Evolutionary conservation across 2,888 invertebrate species (phyloP).

Genomic region (Caenorhabditis afra): DNA sequence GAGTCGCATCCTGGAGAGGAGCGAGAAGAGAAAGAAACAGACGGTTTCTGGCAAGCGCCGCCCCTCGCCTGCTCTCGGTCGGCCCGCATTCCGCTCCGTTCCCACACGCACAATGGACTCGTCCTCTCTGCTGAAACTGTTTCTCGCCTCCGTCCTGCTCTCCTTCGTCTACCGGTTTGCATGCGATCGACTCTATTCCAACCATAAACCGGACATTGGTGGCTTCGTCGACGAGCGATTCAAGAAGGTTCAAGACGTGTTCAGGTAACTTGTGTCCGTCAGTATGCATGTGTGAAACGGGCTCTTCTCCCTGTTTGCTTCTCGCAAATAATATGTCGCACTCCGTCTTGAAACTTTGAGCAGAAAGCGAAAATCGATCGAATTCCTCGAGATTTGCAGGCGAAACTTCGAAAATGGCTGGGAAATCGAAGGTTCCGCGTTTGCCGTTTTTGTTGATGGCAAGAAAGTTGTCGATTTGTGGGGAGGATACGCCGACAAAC

Average conservation of each 20-base stretch:
- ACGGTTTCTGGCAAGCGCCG: slow-evolving; percentile 49
- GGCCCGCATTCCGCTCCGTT: slow-evolving; percentile 34
- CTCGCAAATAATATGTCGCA: slow-evolving; percentile 17
- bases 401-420: slow-evolving; percentile 73
- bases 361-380: slow-evolving; percentile 6
- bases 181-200: slow-evolving; percentile 54
- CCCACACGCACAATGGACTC: slow-evolving; percentile 19
- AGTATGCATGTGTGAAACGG: slow-evolving; percentile 8
- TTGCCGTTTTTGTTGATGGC: slow-evolving; percentile 67
- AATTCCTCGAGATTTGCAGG: slow-evolving; percentile 48
- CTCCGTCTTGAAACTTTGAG: too few species aligned
- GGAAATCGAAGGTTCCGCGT: slow-evolving; percentile 70
- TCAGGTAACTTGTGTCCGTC: slow-evolving; percentile 51
- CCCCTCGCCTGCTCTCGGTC: slow-evolving; percentile 32
- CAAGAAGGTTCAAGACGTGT: slow-evolving; percentile 57
- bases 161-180: slow-evolving; percentile 48
- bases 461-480: slow-evolving; percentile 73
- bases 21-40: background rate
- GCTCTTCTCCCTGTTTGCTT: slow-evolving; percentile 34
- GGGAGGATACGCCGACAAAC: slow-evolving; percentile 73
- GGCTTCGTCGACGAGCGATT: slow-evolving; percentile 57
- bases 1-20: slow-evolving; percentile 37
- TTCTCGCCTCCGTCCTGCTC: slow-evolving; percentile 14
- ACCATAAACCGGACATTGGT: slow-evolving; percentile 52
- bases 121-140: slow-evolving; percentile 45